A percentile compares a stretch with the other conserved stretches of the same genome.
Evolutionary conservation across 2,888 invertebrate genomes (phyloP).

Genomic region (Lomographa bimaculata): DNA sequence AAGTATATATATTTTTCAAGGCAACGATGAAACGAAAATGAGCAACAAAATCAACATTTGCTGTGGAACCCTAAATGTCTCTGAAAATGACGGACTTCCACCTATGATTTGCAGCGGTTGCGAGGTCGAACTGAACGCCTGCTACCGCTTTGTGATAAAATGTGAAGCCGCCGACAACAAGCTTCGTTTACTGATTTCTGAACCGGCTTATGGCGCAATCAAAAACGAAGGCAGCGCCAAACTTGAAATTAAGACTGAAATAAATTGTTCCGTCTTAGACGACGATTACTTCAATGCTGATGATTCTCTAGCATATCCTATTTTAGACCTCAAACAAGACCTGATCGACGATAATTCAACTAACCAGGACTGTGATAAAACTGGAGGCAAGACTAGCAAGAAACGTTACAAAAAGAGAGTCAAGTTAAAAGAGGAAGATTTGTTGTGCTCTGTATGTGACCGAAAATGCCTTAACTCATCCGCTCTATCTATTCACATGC

Average conservation of each 20-base stretch:
- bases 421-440: conserved; percentile 31
- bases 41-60: conserved; percentile 56
- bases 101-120: conserved; percentile 51
- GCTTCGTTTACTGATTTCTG: conserved; percentile 35
- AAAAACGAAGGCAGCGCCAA: conserved; percentile 26
- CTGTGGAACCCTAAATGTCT: conserved; percentile 50
- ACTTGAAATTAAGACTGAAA: conserved; percentile 50
- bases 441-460: conserved; percentile 53
- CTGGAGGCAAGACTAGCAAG: conserved; percentile 11
- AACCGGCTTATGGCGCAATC: neutral
- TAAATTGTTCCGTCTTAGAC: conserved; percentile 14
- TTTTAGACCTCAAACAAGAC: conserved; percentile 8
- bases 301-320: conserved; percentile 17
- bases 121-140: conserved; percentile 44
- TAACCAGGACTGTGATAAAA: too few species aligned
- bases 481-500: conserved; percentile 52
- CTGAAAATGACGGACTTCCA: conserved; percentile 57
- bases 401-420: conserved; percentile 36
- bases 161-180: conserved; percentile 59
- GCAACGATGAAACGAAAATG: conserved; percentile 34
- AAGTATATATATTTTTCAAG: conserved; percentile 44
- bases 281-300: conserved; percentile 34
- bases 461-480: conserved; percentile 51
- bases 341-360: too few species aligned
- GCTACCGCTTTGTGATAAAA: conserved; percentile 57